Conservation (phyloP, 2,113 vertebrate genomes). For the Echinops telfairi region DNA sequence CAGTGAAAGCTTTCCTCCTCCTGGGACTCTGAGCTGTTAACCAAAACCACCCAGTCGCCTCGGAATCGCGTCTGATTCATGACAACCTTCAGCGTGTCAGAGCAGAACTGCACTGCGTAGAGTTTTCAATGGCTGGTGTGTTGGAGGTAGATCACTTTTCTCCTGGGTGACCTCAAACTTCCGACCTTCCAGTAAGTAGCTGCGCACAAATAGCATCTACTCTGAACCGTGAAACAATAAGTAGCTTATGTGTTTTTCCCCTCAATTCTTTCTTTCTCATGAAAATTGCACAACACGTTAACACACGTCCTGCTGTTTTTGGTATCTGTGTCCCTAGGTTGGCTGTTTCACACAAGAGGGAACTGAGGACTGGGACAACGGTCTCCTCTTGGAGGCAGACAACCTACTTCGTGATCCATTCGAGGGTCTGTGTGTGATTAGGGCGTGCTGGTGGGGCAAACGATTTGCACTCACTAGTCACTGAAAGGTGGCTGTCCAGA, state of each 20-base stretch:
- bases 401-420: background rate
- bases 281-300: background rate
- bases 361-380: background rate
- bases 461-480: background rate
- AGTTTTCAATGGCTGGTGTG: background rate
- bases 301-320: background rate
- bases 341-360: background rate
- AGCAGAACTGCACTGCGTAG: background rate
- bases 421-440: background rate
- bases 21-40: background rate
- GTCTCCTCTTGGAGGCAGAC: background rate
- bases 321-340: background rate
- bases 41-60: background rate
- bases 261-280: constrained; percentile 16
- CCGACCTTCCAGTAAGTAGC: background rate
- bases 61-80: background rate
- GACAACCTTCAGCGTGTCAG: background rate
- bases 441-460: background rate
- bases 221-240: background rate
- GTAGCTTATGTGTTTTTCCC: background rate
- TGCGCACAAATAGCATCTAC: background rate
- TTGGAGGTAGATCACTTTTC: background rate
- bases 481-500: background rate
- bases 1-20: background rate
- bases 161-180: background rate